Percentiles rank a stretch among this genome's conserved stretches.
These are phyloP conservation scores for Scaptomyza pallida DNA, from an alignment of 1,140 invertebrate genomes.

Conservation along the genomic window DNA sequence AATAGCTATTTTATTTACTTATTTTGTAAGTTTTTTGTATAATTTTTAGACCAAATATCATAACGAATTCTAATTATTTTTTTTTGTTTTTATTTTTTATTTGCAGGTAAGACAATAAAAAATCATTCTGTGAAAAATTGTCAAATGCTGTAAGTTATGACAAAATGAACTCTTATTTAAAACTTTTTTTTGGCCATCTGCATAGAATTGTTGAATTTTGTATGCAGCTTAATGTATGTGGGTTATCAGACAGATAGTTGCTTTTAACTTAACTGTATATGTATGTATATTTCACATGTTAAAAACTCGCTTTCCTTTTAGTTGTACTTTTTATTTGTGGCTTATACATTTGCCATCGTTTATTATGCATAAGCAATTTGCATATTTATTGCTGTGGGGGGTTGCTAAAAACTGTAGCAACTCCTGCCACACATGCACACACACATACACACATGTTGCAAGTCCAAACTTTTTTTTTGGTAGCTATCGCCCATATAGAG, in stretches of 20 bases:
- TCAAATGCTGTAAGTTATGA: not conserved
- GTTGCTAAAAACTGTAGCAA: slow-evolving; percentile 1
- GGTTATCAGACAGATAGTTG: not conserved
- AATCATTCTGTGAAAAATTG: not conserved
- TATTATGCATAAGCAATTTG: slow-evolving; percentile 63
- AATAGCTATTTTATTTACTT: too few species aligned
- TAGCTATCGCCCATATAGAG: slow-evolving; percentile 32
- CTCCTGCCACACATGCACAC: not conserved
- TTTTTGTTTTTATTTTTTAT: slow-evolving; percentile 3
- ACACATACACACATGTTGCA: not conserved
- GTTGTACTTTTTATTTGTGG: slow-evolving; percentile 19
- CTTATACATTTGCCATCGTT: slow-evolving; percentile 34
- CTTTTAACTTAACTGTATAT: not conserved
- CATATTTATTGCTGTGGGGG: slow-evolving; percentile 46
- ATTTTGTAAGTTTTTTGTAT: too few species aligned
- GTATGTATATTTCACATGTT: not conserved
- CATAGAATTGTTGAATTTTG: not conserved
- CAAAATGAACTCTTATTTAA: not conserved
- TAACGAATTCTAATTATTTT: too few species aligned
- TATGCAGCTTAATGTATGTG: not conserved
- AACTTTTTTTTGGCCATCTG: not conserved
- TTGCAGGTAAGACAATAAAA: slow-evolving; percentile 19
- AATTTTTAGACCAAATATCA: too few species aligned
- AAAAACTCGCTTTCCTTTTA: slow-evolving; percentile 13
- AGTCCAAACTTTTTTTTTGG: not conserved